A percentile compares a stretch with the other conserved stretches of the same genome.
These are phyloP conservation scores for Amblyornis subalaris DNA, from an alignment of 2,113 vertebrate genomes.

Conservation along the genomic window DNA sequence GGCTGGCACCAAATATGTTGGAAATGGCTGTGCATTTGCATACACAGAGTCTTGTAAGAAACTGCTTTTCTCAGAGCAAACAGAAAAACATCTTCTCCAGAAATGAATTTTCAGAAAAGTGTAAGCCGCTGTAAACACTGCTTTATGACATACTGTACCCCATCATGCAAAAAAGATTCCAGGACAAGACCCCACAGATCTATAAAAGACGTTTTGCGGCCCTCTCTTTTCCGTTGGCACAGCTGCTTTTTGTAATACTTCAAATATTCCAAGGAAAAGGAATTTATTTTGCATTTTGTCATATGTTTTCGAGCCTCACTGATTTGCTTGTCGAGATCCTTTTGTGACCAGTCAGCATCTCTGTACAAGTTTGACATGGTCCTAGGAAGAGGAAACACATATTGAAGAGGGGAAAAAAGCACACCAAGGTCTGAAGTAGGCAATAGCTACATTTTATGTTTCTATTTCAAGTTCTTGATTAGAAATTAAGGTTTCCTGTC, in stretches of 20 bases:
- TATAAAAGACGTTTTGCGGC: slow-evolving; percentile 67
- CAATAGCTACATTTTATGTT: not conserved
- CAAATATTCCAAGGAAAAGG: slow-evolving; percentile 62
- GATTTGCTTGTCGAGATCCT: slow-evolving; percentile 60
- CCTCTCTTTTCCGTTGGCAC: slow-evolving; percentile 59
- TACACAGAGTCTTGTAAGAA: accelerated
- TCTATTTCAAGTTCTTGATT: not conserved
- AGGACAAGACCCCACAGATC: slow-evolving; percentile 75
- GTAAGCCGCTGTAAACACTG: not conserved
- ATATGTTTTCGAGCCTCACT: slow-evolving; percentile 56
- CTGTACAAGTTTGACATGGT: slow-evolving; percentile 71
- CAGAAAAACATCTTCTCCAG: not conserved
- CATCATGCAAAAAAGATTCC: slow-evolving; percentile 73
- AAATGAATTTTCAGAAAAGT: not conserved
- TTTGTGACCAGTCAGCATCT: slow-evolving; percentile 75
- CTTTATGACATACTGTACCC: slow-evolving; percentile 65
- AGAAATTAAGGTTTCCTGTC: not conserved
- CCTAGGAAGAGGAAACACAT: slow-evolving; percentile 53
- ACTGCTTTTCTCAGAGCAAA: not conserved
- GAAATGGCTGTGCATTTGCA: not conserved
- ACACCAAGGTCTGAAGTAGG: not conserved
- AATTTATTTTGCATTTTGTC: slow-evolving; percentile 52
- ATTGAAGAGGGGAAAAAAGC: not conserved
- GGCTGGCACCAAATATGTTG: not conserved
- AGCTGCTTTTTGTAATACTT: slow-evolving; percentile 70